Base-by-base conservation (phyloP, 2,113 vertebrate species). In the Podarcis cretensis region DNA sequence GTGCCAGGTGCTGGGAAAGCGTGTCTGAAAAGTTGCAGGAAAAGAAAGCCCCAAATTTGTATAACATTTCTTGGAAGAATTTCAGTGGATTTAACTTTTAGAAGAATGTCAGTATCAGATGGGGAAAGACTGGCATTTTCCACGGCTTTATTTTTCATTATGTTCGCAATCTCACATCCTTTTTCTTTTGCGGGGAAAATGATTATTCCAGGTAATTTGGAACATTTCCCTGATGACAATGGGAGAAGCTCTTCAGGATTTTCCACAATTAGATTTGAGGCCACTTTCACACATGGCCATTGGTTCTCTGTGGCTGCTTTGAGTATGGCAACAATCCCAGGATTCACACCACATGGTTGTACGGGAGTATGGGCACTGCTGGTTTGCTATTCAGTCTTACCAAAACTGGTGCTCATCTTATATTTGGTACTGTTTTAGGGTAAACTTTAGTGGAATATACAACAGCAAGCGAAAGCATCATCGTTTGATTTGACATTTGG, bases 161-260 rank as follows among this genome's bases (percentile, higher is more conserved):
- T 89, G 0, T 48, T 93, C 43, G 35, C 79, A 21, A 85, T 21
- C 76, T 90, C 66, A 63, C 27, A 79, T 54, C 6, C 25, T 8
- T 83, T 84, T 18, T 2, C 77, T 37, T 25, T 4, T 1, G 54
- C 7, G 27, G 37, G 13, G 48, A 74, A 88, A 0, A 30, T 65
- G 23, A 59, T 88, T 79, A 54, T 91, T 90, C 27, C 66, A 80
- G 27, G 1, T 89, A 84, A 80, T 89, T 90, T 92, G 89, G 4
- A 6, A 90, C 87, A 35, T 14, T 25, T 89, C 30, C 35, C 48
- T 85, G 83, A 16, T 37, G 35, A 0, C 13, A 68, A 30, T 21
- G 77, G 66, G 16, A 12, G 18, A 92, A 21, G 76, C 23, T 8
- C 21, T 89, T 92, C 32, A 23, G 77, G 10, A 89, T 91, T 84